Conservation (phyloP, 2,888 invertebrate genomes). For the Blera fallax region DNA sequence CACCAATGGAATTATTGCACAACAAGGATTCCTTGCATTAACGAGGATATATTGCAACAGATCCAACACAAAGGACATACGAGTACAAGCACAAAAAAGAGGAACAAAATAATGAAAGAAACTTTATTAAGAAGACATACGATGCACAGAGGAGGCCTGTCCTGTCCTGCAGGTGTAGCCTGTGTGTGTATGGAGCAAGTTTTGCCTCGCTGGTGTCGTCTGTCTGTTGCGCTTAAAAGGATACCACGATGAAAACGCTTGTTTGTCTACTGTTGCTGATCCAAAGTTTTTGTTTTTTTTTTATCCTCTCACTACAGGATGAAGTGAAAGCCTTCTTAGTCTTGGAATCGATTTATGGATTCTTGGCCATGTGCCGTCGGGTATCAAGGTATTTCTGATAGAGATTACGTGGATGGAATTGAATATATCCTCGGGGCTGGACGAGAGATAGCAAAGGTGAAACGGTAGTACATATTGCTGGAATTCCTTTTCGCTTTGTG, state of each 20-base stretch:
- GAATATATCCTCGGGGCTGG: neutral
- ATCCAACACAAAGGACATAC: slow-evolving; percentile 20
- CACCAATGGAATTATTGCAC: slow-evolving; percentile 5
- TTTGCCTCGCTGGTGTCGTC: neutral
- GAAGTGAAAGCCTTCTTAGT: neutral
- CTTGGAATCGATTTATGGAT: slow-evolving; percentile 51
- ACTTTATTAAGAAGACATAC: slow-evolving; percentile 33
- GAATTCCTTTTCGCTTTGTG: neutral
- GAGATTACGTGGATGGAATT: slow-evolving; percentile 25
- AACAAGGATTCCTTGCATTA: slow-evolving; percentile 48
- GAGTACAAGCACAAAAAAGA: neutral
- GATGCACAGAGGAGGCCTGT: neutral
- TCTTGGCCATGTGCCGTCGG: slow-evolving; percentile 33
- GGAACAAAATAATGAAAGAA: slow-evolving; percentile 12
- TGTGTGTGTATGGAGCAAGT: neutral
- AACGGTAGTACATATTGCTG: neutral
- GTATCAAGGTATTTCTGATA: slow-evolving; percentile 15
- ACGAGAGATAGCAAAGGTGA: neutral
- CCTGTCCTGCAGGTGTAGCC: neutral
- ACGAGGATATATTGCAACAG: slow-evolving; percentile 42
- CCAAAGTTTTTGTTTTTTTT: neutral
- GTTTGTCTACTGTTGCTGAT: slow-evolving; percentile 26
- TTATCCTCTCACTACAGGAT: neutral
- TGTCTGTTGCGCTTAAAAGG: slow-evolving; percentile 38
- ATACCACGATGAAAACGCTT: slow-evolving; percentile 4